These are phyloP conservation scores for Anthoscopus minutus DNA, from an alignment of 2,113 vertebrate genomes.

Conservation along the genomic window DNA sequence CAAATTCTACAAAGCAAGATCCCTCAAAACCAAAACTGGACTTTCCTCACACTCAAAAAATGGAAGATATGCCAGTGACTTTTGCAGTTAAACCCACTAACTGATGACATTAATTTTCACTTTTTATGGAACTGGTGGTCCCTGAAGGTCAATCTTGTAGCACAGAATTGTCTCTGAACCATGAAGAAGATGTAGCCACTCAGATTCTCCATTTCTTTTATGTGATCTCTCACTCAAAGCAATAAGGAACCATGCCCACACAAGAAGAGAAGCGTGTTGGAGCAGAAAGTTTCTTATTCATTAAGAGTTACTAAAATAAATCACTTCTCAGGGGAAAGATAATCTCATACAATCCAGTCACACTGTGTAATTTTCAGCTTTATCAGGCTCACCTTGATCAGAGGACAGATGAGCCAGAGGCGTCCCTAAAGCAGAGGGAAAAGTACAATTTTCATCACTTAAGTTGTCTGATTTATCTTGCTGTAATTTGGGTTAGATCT, in stretches of 20 bases:
- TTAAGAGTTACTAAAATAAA: conserved; percentile 47
- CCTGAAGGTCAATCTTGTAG: neutral
- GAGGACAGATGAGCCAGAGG: conserved; percentile 45
- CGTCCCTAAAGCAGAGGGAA: conserved; percentile 17
- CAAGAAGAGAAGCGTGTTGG: neutral
- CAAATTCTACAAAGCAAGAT: neutral
- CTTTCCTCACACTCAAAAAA: conserved; percentile 32
- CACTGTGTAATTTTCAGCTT: conserved; percentile 42
- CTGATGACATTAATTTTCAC: neutral
- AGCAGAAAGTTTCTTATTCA: conserved; percentile 38
- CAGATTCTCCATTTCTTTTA: neutral
- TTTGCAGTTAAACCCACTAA: conserved; percentile 46
- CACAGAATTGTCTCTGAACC: neutral
- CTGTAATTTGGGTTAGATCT: conserved; percentile 35
- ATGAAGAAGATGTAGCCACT: neutral
- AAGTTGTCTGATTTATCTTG: conserved; percentile 35
- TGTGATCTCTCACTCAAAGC: neutral
- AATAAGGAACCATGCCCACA: neutral
- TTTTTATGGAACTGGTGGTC: neutral
- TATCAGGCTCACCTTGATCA: conserved; percentile 49
- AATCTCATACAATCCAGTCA: conserved; percentile 26
- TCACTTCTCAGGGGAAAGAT: conserved; percentile 46
- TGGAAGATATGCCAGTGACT: conserved; percentile 60
- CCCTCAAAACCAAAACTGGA: conserved; percentile 50
- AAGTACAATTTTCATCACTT: conserved; percentile 24